These are phyloP conservation scores for Microctonus brassicae DNA, from an alignment of 2,888 invertebrate species.

Conservation along the genomic window DNA sequence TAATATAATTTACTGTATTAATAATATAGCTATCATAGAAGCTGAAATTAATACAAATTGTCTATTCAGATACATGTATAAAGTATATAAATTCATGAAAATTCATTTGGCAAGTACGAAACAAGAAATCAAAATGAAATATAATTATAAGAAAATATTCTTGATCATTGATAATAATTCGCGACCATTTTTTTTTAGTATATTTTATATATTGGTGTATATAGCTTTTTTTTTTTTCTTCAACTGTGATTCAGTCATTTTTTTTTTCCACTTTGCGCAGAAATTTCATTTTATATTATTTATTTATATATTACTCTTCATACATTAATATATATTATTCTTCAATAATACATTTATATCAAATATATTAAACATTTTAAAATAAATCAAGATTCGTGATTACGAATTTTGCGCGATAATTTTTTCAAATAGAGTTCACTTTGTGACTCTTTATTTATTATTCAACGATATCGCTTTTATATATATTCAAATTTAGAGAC, in stretches of 20 bases:
- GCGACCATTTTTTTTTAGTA: not conserved
- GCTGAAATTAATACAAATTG: slow-evolving; percentile 4
- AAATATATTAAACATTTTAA: slow-evolving; percentile 50
- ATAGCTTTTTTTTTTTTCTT: not conserved
- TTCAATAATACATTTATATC: slow-evolving; percentile 53
- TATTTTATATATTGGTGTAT: not conserved
- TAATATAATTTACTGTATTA: not conserved
- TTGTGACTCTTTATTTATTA: not conserved
- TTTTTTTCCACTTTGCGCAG: slow-evolving; percentile 6
- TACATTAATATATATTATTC: slow-evolving; percentile 19
- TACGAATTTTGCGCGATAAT: slow-evolving; percentile 5
- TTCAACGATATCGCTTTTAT: not conserved
- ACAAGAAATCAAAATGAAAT: not conserved
- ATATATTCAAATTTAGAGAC: slow-evolving; percentile 55
- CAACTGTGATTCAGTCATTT: slow-evolving; percentile 8
- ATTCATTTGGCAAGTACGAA: slow-evolving; percentile 12
- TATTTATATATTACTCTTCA: slow-evolving; percentile 53
- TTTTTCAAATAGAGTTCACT: not conserved
- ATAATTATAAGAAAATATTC: not conserved
- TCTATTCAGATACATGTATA: not conserved
- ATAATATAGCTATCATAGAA: slow-evolving; percentile 20
- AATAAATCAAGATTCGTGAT: not conserved
- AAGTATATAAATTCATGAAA: not conserved
- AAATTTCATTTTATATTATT: too few relatives aligned
- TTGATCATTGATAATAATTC: not conserved